Conservation (phyloP, 2,888 invertebrate species). For the Pyrochroa serraticornis region DNA sequence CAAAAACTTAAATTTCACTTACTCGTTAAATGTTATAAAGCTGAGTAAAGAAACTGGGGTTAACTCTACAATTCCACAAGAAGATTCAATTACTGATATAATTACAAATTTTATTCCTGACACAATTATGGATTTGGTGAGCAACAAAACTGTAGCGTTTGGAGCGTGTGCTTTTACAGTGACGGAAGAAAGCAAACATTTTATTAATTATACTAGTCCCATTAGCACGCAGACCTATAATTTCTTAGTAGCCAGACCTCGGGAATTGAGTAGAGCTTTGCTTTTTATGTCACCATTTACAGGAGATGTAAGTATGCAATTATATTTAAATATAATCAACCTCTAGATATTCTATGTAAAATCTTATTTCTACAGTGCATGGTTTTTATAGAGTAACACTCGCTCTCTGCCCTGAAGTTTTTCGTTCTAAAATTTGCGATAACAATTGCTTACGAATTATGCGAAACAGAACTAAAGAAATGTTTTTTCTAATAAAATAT, state of each 20-base stretch:
- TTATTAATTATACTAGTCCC: constrained; percentile 79
- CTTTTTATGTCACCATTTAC: constrained; percentile 85
- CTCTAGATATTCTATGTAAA: no score
- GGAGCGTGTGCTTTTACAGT: constrained; percentile 68
- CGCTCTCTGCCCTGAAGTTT: not conserved
- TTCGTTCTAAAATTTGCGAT: not conserved
- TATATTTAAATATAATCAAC: constrained; percentile 4
- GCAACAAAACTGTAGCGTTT: constrained; percentile 61
- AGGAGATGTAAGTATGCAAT: constrained; percentile 62
- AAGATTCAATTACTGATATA: constrained; percentile 39
- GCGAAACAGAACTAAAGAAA: no score
- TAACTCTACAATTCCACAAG: constrained; percentile 22
- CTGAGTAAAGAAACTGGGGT: not conserved
- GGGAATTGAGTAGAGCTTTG: constrained; percentile 80
- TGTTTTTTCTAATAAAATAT: no score
- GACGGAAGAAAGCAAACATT: constrained; percentile 58
- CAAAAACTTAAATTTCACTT: constrained; percentile 81
- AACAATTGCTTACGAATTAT: no score
- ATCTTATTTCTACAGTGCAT: not conserved
- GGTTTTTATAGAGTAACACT: not conserved
- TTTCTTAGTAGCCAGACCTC: constrained; percentile 78
- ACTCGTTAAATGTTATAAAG: constrained; percentile 53
- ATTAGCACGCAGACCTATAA: constrained; percentile 81
- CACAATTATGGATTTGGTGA: constrained; percentile 60
- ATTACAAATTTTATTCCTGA: constrained; percentile 51